phyloP scores from a whole-genome alignment of 2,888 invertebrate species.

The Mantis religiosa region DNA sequence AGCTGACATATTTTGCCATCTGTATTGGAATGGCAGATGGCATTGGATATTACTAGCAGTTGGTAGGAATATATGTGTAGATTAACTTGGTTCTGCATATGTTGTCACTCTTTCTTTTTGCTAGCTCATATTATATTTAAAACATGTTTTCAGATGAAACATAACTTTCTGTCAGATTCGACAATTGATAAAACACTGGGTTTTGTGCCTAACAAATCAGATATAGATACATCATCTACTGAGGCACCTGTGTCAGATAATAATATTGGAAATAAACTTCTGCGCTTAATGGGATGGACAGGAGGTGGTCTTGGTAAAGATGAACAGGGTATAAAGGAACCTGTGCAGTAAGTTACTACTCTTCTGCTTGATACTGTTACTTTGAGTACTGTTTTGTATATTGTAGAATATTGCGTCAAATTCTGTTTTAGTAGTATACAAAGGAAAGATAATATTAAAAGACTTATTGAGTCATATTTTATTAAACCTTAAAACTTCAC shows the following conservation, averaged over 20 bases:
- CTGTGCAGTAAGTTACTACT: conserved; percentile 45
- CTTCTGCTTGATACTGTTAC: background rate
- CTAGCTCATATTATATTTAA: background rate
- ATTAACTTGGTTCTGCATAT: too few species aligned
- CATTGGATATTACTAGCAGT: too few species aligned
- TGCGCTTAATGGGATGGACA: conserved; percentile 68
- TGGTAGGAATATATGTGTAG: too few species aligned
- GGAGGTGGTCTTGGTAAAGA: conserved; percentile 65
- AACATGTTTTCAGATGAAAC: conserved; percentile 19
- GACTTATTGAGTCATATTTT: too few species aligned
- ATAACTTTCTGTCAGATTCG: conserved; percentile 15
- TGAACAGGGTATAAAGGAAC: conserved; percentile 61
- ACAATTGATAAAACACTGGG: conserved; percentile 25
- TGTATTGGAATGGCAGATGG: too few species aligned
- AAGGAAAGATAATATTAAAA: too few species aligned
- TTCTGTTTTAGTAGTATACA: too few species aligned
- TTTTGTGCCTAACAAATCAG: background rate
- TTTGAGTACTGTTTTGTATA: too few species aligned
- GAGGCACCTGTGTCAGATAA: conserved; percentile 38
- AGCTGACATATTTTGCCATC: too few species aligned
- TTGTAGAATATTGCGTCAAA: too few species aligned
- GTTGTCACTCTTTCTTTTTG: too few species aligned
- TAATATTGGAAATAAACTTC: conserved; percentile 55
- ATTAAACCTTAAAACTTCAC: too few species aligned
- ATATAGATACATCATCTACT: background rate